A percentile compares a stretch with the other conserved stretches of the same genome.
These are phyloP conservation scores for Suillia variegata DNA, from an alignment of 2,888 invertebrate genomes.

Conservation along the genomic window DNA sequence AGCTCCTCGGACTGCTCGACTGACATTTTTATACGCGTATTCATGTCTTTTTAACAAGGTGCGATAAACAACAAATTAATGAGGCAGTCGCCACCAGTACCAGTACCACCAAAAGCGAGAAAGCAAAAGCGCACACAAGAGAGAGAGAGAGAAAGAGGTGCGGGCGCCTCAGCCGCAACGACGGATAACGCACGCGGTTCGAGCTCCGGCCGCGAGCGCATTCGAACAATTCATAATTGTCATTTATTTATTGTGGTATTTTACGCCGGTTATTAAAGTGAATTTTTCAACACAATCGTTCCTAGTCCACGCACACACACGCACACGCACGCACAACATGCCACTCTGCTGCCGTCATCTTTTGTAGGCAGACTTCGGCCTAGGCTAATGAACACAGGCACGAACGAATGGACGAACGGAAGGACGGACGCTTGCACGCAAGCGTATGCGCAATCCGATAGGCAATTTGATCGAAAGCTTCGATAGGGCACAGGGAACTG, in stretches of 20 bases:
- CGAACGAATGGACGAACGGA: too few relatives aligned
- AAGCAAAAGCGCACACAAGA: too few relatives aligned
- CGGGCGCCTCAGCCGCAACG: constrained; percentile 4
- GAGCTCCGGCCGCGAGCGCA: constrained; percentile 12
- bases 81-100: constrained; percentile 31
- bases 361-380: not conserved
- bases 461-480: constrained; percentile 57
- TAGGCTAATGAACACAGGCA: not conserved
- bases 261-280: constrained; percentile 60
- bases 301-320: not conserved
- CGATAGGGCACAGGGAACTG: constrained; percentile 41
- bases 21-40: not conserved
- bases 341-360: not conserved
- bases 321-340: too few relatives aligned
- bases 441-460: constrained; percentile 43
- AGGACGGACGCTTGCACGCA: not conserved
- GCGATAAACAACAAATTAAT: constrained; percentile 60
- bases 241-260: constrained; percentile 59
- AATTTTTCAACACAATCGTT: constrained; percentile 42
- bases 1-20: too few relatives aligned
- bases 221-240: constrained; percentile 59
- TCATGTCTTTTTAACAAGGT: constrained; percentile 57
- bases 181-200: constrained; percentile 1
- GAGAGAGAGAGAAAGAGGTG: too few relatives aligned
- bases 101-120: too few relatives aligned